phyloP scores from a whole-genome alignment of 2,888 invertebrate species.

The Abrostola tripartita region DNA sequence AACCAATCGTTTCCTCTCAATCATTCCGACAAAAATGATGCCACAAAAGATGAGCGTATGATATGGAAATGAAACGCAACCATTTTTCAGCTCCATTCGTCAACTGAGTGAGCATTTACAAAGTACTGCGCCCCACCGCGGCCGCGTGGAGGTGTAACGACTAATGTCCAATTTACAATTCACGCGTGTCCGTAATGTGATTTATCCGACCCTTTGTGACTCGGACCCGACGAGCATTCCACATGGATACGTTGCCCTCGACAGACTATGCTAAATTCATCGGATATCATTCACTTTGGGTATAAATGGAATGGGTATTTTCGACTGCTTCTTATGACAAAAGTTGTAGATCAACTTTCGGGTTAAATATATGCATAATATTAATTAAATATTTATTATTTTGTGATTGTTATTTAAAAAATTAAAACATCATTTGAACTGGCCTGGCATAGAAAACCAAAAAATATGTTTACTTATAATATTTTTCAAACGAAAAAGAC shows the following conservation, averaged over 20 bases:
- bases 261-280: slow-evolving; percentile 76
- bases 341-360: background rate
- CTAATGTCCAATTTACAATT: slow-evolving; percentile 88
- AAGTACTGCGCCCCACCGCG: slow-evolving; percentile 6
- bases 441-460: too few relatives aligned
- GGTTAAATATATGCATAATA: background rate
- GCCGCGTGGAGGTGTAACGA: slow-evolving; percentile 75
- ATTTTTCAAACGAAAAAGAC: too few relatives aligned
- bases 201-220: slow-evolving; percentile 86
- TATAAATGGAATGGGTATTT: slow-evolving; percentile 49
- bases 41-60: slow-evolving; percentile 32
- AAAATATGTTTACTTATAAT: too few relatives aligned
- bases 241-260: slow-evolving; percentile 74
- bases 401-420: background rate
- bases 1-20: background rate
- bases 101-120: slow-evolving; percentile 17
- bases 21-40: slow-evolving; percentile 4
- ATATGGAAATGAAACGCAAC: slow-evolving; percentile 48
- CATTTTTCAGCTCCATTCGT: slow-evolving; percentile 42
- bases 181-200: slow-evolving; percentile 85
- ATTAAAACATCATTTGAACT: background rate
- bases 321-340: slow-evolving; percentile 26
- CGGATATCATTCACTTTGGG: slow-evolving; percentile 57
- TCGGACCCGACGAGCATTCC: slow-evolving; percentile 70
- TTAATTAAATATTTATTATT: background rate